Base-by-base conservation (phyloP, 2,797 vertebrate genomes). In the Phyllotis vaccarum region DNA sequence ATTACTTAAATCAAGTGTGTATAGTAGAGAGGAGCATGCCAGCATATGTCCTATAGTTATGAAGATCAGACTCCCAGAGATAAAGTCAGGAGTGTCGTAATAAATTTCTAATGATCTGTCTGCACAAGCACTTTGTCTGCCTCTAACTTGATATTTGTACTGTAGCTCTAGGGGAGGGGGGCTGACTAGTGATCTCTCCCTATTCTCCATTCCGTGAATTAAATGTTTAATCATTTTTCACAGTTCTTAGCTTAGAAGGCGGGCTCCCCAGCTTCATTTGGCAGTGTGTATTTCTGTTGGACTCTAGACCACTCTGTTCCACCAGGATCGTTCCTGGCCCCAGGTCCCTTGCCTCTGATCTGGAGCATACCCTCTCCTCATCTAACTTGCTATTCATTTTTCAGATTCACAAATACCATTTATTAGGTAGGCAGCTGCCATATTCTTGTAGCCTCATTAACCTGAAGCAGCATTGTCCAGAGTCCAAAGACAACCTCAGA, bases 1-100 rank as follows among this genome's bases (percentile, higher is more conserved):
- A 80, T 62, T 83, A 91, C 89, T 93, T 66, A 79, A 83, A 56
- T 52, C 17, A 93, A 91, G 31, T 83, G 83, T 21, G 70, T 58
- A 11, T 46, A 85, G 83, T 14, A 93, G 17, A 64, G 12, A 78
- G 74, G 40, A 85, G 14, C 24, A 24, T 95, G 29, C 0, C 27
- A 90, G 90, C 56, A 31, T 68, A 78, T 78, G 60, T 92, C 43
- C 56, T 92, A 31, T 1, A 64, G 24, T 78, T 52, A n/a, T 10
- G 0, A 91, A 86, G 49, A 86, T 34, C 24, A 90, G 6, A 76
- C 5, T 58, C 27, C 52, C 31, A 92, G 34, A 37, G 46, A 90
- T 43, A 81, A 96, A 80, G 34, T 70, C 62, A 64, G 19, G 27
- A 56, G 64, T 52, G 40, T 34, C 16, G 40, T 27, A 49, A 43